Evolutionary conservation across 2,888 invertebrate species (phyloP).

Genomic region (Drosophila koepferae): DNA sequence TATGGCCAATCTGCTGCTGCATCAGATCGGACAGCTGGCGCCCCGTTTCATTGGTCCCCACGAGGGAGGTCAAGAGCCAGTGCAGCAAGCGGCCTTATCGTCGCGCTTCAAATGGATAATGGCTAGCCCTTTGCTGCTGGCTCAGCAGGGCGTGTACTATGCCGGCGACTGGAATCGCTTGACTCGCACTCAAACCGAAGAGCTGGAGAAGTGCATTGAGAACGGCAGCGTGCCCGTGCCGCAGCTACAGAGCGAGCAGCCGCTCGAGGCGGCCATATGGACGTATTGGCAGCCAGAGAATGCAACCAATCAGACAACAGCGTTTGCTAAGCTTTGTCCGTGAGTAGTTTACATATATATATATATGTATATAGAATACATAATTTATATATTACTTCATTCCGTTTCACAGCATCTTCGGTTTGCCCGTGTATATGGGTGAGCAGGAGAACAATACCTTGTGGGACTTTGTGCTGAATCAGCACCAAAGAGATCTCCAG

Average conservation of each 20-base stretch:
- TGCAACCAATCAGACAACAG: slow-evolving; percentile 69
- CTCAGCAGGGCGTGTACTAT: slow-evolving; percentile 84
- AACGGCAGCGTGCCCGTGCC: slow-evolving; percentile 55
- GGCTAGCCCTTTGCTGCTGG: slow-evolving; percentile 83
- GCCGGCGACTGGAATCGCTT: slow-evolving; percentile 84
- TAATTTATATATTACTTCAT: not conserved
- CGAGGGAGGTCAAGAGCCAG: slow-evolving; percentile 64
- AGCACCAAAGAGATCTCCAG: slow-evolving; percentile 46
- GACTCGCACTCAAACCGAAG: slow-evolving; percentile 61
- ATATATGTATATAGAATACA: not conserved
- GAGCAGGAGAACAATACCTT: slow-evolving; percentile 57
- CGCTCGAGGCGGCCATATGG: slow-evolving; percentile 84
- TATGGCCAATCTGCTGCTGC: slow-evolving; percentile 77
- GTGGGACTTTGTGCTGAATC: slow-evolving; percentile 77
- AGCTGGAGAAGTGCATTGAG: slow-evolving; percentile 78
- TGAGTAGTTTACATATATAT: slow-evolving; percentile 47
- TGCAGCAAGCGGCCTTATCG: slow-evolving; percentile 30
- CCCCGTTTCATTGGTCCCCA: slow-evolving; percentile 81
- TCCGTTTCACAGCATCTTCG: slow-evolving; percentile 83
- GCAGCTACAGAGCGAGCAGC: slow-evolving; percentile 46
- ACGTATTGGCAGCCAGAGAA: slow-evolving; percentile 82
- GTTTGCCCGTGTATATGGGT: slow-evolving; percentile 82
- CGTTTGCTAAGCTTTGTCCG: slow-evolving; percentile 82
- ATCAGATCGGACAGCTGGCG: slow-evolving; percentile 77
- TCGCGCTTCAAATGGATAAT: slow-evolving; percentile 75